Evolutionary conservation across 2,888 invertebrate genomes (phyloP), one percentile per base, ranked within the genome.

Genomic region (Sinelater perroti): DNA sequence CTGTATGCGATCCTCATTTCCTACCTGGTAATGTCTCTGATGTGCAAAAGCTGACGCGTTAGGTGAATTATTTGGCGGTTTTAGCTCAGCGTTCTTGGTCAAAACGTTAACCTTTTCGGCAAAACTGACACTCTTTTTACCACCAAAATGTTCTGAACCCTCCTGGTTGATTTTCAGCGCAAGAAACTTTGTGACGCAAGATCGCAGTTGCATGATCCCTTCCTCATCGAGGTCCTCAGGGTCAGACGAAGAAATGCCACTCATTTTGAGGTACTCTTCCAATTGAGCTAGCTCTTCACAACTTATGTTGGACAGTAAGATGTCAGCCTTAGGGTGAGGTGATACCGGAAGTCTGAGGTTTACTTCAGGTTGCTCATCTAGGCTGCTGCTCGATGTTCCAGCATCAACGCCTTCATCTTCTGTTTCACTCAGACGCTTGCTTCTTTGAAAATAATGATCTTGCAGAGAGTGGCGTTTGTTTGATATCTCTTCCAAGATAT

Each of bases 121-220:
- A 77, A 91, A 91, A 77, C 90, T 91, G 62, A 91, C 90, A 64
- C 87, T 87, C 76, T 91, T 91, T 75, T 87, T 87, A 70, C 82
- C 83, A 55, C 82, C 82, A 58, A 81, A 81, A 65, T 83, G 83
- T 72, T 83, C 85, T 62, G 81, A 80, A 67, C 85, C 84, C 67
- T 88, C 87, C 70, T 87, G 87, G 70, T 88, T 88, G 75, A 87
- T 85, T 74, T 86, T 87, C 75, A 88, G 81, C 67, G 86, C 82
- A 59, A 90, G 80, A 72, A 89, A 89, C 72, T 87, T 87, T 71
- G 85, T 83, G 49, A 89, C 89, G 72, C 88, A 86, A 66, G 85
- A 85, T 72, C 86, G 82, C 75, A 90, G 82, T 77, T 87, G 87
- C 74, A 84, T 81, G 59, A 89, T 82, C 74, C 88, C 89, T 67